Conservation (phyloP, 2,888 invertebrate species). For the Chrysolina haemoptera region DNA sequence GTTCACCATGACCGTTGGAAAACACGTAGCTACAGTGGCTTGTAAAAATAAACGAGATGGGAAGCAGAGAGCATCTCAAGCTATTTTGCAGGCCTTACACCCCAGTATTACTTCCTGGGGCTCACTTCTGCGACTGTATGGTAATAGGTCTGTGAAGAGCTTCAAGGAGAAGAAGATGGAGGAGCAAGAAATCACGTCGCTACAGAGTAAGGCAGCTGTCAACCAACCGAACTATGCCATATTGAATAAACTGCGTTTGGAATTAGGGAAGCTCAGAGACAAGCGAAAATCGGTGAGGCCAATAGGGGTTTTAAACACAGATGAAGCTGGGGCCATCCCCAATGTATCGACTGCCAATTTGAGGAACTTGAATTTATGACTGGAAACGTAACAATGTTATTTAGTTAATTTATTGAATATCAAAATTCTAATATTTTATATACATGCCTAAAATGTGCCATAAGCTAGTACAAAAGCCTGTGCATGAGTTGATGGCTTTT, state of each 20-base stretch:
- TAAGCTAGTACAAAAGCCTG: not conserved
- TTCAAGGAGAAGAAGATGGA: constrained; percentile 93
- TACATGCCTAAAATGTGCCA: not conserved
- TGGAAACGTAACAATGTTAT: not conserved
- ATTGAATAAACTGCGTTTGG: constrained; percentile 85
- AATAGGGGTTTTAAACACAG: constrained; percentile 76
- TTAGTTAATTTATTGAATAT: not conserved
- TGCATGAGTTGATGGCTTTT: not conserved
- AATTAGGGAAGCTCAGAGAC: constrained; percentile 84
- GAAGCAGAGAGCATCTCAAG: constrained; percentile 96
- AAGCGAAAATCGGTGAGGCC: constrained; percentile 72
- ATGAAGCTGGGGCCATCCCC: constrained; percentile 60
- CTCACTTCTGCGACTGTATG: constrained; percentile 92
- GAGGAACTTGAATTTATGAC: constrained; percentile 80
- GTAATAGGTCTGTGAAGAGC: constrained; percentile 90
- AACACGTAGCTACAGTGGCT: constrained; percentile 90
- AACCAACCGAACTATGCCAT: constrained; percentile 95
- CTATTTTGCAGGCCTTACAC: constrained; percentile 92
- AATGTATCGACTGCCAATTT: constrained; percentile 83
- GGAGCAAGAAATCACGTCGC: constrained; percentile 91
- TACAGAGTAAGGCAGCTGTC: constrained; percentile 90
- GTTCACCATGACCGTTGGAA: constrained; percentile 95
- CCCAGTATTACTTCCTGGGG: constrained; percentile 97
- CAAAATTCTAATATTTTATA: not conserved
- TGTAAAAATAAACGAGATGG: constrained; percentile 97